These are phyloP conservation scores for Oreotragus oreotragus DNA, from an alignment of 2,113 vertebrate genomes.

Conservation along the genomic window DNA sequence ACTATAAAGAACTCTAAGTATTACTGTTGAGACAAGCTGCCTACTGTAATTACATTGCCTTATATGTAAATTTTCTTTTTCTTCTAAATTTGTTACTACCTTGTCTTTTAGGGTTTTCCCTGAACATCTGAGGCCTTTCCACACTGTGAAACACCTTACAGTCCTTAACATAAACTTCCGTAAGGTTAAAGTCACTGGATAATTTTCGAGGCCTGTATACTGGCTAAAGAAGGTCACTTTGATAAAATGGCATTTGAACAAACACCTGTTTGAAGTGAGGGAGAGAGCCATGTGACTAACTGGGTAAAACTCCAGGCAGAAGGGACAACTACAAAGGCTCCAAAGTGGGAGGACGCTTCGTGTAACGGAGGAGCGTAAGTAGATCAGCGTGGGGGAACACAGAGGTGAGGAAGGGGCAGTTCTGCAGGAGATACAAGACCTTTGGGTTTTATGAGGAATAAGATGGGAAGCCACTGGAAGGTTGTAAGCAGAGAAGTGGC, in stretches of 20 bases:
- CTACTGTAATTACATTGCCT: neutral
- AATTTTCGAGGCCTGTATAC: neutral
- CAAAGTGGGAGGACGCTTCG: neutral
- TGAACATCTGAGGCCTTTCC: neutral
- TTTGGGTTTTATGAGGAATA: neutral
- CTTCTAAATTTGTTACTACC: neutral
- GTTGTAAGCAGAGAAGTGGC: neutral
- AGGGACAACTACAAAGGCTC: neutral
- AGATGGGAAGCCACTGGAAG: neutral
- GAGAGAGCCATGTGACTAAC: neutral
- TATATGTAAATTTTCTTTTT: neutral
- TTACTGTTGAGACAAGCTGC: neutral
- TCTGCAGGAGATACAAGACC: neutral
- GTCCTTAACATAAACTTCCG: neutral
- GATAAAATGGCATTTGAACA: neutral
- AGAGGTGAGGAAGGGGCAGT: fast-evolving
- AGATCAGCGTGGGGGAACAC: neutral
- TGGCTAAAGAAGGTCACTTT: neutral
- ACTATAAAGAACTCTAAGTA: neutral
- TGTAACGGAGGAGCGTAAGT: neutral
- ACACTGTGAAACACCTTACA: neutral
- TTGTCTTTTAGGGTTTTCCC: neutral
- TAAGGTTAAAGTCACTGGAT: neutral
- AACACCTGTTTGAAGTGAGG: neutral
- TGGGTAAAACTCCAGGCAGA: neutral